Base-by-base conservation (phyloP, 2,797 vertebrate species). In the Leptoclinus maculatus region DNA sequence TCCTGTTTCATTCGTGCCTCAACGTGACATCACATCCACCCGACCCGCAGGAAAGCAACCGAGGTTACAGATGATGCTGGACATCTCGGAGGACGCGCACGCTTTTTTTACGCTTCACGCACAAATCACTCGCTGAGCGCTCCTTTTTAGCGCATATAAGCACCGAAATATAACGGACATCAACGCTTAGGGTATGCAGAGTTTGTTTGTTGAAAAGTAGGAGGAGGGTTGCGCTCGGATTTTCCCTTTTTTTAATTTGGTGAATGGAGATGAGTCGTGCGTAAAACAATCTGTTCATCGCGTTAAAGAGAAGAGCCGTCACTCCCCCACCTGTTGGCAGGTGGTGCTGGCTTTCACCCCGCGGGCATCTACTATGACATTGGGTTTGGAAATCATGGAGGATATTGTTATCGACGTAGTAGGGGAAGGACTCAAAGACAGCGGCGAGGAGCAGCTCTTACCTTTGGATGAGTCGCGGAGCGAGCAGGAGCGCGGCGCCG, bases 361-460 rank as follows among this genome's bases (percentile, higher is more conserved):
- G 57, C 76, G 78, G 79, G 81, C 72, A 32, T 91, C 76, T 91
- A 94, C 90, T 93, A 96, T 96, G 95, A 95, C 94, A 86, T 93
- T 95, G 87, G 94, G 94, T 86, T 87, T 89, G 82, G 94, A 94
- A 70, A 89, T 88, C 79, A 95, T 95, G 95, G 95, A 95, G 88
- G 94, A 95, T 87, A 79, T 92, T 74, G 92, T 94, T 57, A 95
- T 96, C 86, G 95, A 96, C 88, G 95, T 96, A 6, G 95, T 95
- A 27, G 94, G 95, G 60, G 95, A 95, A 88, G 94, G 89, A 80
- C 87, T 92, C 67, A 93, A 83, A 74, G 92, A 94, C 53, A 88
- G 79, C 66, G 90, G 67, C 80, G 94, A 94, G 75, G 92, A 94
- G 65, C 88, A 76, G 66, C 86, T 91, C 39, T 74, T 87, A 65